These are phyloP conservation scores for Drosophila navojoa DNA, from an alignment of 1,140 invertebrate genomes.

Conservation along the genomic window DNA sequence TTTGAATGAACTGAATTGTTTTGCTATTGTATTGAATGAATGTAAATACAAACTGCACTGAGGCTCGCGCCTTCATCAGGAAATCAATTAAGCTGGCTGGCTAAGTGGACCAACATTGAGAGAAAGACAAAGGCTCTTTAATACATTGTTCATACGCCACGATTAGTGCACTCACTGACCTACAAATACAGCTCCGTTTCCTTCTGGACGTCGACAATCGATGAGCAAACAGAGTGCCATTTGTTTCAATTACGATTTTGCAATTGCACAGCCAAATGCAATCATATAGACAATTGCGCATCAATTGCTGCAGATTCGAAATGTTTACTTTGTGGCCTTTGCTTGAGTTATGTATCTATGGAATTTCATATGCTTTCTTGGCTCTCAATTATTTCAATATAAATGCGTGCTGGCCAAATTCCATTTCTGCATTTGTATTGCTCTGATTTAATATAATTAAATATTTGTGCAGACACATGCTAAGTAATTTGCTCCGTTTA, in stretches of 20 bases:
- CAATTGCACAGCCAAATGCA: neutral
- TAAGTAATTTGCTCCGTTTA: no score
- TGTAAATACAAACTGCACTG: conserved; percentile 12
- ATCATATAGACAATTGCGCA: neutral
- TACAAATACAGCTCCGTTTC: neutral
- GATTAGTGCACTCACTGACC: neutral
- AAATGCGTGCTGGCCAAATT: neutral
- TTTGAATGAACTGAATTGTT: conserved; percentile 1
- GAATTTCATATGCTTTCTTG: neutral
- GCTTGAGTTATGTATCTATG: neutral
- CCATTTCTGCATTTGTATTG: no score
- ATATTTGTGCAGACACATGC: no score
- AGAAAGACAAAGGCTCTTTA: conserved; percentile 9
- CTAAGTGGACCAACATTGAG: conserved; percentile 19
- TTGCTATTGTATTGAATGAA: no score
- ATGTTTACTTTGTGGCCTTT: neutral
- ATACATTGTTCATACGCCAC: conserved; percentile 13
- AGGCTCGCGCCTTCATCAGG: conserved; percentile 26
- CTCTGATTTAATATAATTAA: no score
- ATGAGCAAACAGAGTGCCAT: conserved; percentile 28
- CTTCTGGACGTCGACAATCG: conserved; percentile 13
- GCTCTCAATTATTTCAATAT: neutral
- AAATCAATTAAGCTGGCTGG: conserved; percentile 40
- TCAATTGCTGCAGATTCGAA: neutral
- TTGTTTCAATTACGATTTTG: conserved; percentile 19